These are phyloP conservation scores for Masnerella sp. DNA, from an alignment of 2,888 invertebrate species.

Conservation along the genomic window DNA sequence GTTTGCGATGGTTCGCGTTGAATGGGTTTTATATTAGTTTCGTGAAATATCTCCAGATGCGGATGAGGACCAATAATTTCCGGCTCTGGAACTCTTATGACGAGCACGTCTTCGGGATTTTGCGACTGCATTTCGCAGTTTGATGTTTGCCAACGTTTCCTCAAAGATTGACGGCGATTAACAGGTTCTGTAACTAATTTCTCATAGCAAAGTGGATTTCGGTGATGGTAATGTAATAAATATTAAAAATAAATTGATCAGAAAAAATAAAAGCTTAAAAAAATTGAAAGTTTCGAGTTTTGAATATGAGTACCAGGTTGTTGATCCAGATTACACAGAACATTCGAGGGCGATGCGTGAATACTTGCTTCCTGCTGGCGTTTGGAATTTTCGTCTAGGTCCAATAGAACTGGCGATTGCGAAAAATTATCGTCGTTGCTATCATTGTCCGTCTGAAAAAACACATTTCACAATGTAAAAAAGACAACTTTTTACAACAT, in stretches of 20 bases:
- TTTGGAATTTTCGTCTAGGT: slow-evolving; percentile 74
- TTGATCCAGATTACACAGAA: slow-evolving; percentile 45
- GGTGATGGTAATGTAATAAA: too few relatives aligned
- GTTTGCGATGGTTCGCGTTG: slow-evolving; percentile 74
- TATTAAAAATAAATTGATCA: too few relatives aligned
- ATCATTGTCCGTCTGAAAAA: slow-evolving; percentile 72
- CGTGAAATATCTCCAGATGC: slow-evolving; percentile 72
- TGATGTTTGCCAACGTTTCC: slow-evolving; percentile 70
- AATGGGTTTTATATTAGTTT: slow-evolving; percentile 71
- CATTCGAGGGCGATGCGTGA: slow-evolving; percentile 45
- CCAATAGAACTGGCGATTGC: slow-evolving; percentile 73
- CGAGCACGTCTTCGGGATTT: slow-evolving; percentile 70
- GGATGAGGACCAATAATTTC: slow-evolving; percentile 72
- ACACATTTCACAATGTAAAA: too few relatives aligned
- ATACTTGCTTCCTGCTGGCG: slow-evolving; percentile 65
- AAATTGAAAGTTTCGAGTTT: not conserved
- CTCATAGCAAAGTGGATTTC: too few relatives aligned
- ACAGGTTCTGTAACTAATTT: slow-evolving; percentile 26
- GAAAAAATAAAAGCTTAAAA: too few relatives aligned
- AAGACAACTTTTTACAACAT: not conserved
- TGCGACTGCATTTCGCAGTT: slow-evolving; percentile 50
- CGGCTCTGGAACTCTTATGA: slow-evolving; percentile 74
- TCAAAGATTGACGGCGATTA: slow-evolving; percentile 65
- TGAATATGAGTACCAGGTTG: slow-evolving; percentile 33
- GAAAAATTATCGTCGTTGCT: slow-evolving; percentile 70